Conservation (phyloP, 2,888 invertebrate species). For the Sinohyriopsis cumingii region DNA sequence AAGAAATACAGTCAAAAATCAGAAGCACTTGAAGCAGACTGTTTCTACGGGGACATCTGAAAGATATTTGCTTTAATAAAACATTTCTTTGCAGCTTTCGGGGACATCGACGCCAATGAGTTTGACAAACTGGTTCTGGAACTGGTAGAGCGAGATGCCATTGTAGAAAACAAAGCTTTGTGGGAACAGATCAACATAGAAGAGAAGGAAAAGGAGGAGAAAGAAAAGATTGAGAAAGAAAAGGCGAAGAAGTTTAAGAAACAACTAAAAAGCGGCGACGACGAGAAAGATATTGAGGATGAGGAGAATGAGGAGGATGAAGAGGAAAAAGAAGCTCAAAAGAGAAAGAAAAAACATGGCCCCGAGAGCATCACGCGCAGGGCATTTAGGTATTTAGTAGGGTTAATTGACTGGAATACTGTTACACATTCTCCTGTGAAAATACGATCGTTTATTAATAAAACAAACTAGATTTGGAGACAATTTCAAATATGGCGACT, state of each 20-base stretch:
- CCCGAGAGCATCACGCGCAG: slow-evolving; percentile 6
- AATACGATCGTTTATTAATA: too few species aligned
- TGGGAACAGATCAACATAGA: slow-evolving; percentile 15
- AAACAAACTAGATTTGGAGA: too few species aligned
- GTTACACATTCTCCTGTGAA: too few species aligned
- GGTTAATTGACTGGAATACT: neutral
- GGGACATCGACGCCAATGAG: slow-evolving; percentile 38
- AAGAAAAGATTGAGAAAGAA: slow-evolving; percentile 29
- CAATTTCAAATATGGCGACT: too few species aligned
- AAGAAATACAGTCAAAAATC: too few species aligned
- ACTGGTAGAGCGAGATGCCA: slow-evolving; percentile 25
- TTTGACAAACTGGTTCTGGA: slow-evolving; percentile 39
- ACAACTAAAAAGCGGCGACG: slow-evolving; percentile 18
- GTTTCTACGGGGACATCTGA: too few species aligned
- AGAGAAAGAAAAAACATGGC: slow-evolving; percentile 2
- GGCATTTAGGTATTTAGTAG: slow-evolving; percentile 29
- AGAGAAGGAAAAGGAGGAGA: slow-evolving; percentile 25
- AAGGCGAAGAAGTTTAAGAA: slow-evolving; percentile 21
- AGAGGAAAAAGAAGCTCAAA: slow-evolving; percentile 18
- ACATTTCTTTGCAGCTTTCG: slow-evolving; percentile 28
- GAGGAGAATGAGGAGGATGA: slow-evolving; percentile 33
- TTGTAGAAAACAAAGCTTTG: slow-evolving; percentile 33
- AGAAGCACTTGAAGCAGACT: too few species aligned
- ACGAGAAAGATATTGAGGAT: slow-evolving; percentile 17
- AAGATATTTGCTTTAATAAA: too few species aligned